Evolutionary conservation across 1,140 invertebrate species (phyloP), one percentile per base, ranked within the genome.

Genomic region (Chionoecetes opilio): DNA sequence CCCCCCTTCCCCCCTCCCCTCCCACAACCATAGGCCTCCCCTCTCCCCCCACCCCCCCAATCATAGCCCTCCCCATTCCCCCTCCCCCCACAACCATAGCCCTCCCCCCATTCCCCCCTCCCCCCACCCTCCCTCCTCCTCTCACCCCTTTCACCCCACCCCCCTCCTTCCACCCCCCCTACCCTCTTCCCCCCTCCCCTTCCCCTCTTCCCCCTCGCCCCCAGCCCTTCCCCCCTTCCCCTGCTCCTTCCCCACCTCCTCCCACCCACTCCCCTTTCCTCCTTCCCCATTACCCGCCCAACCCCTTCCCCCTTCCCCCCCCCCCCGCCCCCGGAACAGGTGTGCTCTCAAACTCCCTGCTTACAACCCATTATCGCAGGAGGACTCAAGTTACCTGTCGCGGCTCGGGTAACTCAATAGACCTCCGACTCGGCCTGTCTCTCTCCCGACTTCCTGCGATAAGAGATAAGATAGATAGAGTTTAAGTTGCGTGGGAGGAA

Each of bases 401-500:
- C 32, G 84, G 84, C 31, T 34, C 53, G 35, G 89, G 89, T 82
- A 75, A 91, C 89, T 26, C 41, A 91, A 75, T 21, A 75, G 46
- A 75, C 88, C 41, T 31, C 9, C 26, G 9, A 14, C 89, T 21
- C 84, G 34, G 35, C 31, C 87, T 41, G 35, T 11, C 11, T 35
- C 87, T 46, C 17, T 17, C 35, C 37, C 2, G 46, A 91, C 89
- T 91, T 91, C 89, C 89, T 91, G 89, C 17, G 32, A 75, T 75
- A 75, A 26, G 0, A 75, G 63, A 75, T 75, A 75, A 75, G 46
- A 53, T 1, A 53, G 88, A 90, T 90, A 90, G 53, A n/a, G 89
- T 31, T 91, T 41, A 38, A 11, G 89, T 91, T 91, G 38, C 88
- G 26, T 90, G 88, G 38, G 88, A 53, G 88, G 89, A 17, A 63